A percentile compares a stretch with the other conserved stretches of the same genome.
phyloP scores from a whole-genome alignment of 1,140 invertebrate genomes.

The Aphaenogaster floridana region DNA sequence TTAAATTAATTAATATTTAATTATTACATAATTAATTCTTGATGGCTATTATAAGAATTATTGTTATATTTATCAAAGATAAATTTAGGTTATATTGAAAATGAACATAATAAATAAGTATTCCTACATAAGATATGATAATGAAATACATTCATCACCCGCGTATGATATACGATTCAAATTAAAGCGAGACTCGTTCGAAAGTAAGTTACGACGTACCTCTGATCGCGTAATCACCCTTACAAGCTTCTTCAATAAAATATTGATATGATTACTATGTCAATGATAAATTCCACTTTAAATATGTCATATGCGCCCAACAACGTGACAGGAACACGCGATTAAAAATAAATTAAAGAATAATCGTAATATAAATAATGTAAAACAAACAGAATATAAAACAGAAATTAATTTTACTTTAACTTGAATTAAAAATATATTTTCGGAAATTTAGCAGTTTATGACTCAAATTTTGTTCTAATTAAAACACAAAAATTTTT shows the following conservation, averaged over 20 bases:
- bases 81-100: background rate
- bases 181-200: constrained; percentile 26
- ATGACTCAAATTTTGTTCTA: background rate
- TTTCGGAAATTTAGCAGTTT: background rate
- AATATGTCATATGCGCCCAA: constrained; percentile 9
- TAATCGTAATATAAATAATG: background rate
- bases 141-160: constrained; percentile 5
- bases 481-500: background rate
- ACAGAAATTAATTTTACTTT: background rate
- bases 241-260: constrained; percentile 47
- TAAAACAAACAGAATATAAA: background rate
- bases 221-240: constrained; percentile 30
- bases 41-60: background rate
- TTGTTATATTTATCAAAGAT: background rate
- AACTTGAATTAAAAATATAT: background rate
- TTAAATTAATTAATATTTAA: too few species aligned
- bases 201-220: constrained; percentile 29
- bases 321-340: background rate
- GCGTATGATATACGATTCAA: constrained; percentile 30
- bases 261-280: constrained; percentile 4
- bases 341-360: constrained; percentile 19
- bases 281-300: constrained; percentile 12
- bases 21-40: background rate
- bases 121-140: background rate
- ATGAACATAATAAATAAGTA: background rate